Evolutionary conservation across 2,888 invertebrate species (phyloP).

Genomic region (Rotaria socialis): DNA sequence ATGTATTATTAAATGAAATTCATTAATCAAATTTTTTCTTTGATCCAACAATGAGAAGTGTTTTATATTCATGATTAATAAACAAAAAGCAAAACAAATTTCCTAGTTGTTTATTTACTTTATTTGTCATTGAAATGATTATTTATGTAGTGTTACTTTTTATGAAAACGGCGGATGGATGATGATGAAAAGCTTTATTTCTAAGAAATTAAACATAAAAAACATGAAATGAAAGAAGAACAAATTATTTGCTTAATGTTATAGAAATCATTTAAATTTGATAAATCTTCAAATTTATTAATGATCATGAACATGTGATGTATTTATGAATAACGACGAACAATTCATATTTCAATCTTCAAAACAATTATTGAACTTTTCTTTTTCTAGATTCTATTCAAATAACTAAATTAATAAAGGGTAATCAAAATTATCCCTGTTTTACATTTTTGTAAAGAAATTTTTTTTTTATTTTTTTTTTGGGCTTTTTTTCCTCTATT

Average conservation of each 20-base stretch:
- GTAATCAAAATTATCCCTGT: conserved; percentile 12
- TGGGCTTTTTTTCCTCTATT: conserved; percentile 12
- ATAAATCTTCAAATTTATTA: too few species aligned
- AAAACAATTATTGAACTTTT: conserved; percentile 2
- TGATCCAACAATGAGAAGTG: neutral
- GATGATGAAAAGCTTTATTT: too few species aligned
- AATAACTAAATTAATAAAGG: neutral
- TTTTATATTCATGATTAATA: neutral
- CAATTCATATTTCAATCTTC: neutral
- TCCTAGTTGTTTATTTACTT: conserved; percentile 24
- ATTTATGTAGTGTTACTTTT: neutral
- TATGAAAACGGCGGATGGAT: too few species aligned
- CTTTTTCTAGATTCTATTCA: conserved; percentile 18
- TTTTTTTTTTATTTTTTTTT: neutral
- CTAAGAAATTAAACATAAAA: too few species aligned
- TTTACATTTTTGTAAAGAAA: neutral
- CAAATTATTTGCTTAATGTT: too few species aligned
- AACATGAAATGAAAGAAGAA: too few species aligned
- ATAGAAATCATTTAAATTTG: too few species aligned
- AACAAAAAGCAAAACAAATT: neutral
- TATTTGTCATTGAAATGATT: neutral
- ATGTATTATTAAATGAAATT: too few species aligned
- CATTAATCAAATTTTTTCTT: neutral
- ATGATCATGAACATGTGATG: too few species aligned
- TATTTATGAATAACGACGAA: too few species aligned